Percentiles rank a stretch among this genome's conserved stretches.
Conservation (phyloP, 2,888 invertebrate genomes). For the Noctua pronuba region DNA sequence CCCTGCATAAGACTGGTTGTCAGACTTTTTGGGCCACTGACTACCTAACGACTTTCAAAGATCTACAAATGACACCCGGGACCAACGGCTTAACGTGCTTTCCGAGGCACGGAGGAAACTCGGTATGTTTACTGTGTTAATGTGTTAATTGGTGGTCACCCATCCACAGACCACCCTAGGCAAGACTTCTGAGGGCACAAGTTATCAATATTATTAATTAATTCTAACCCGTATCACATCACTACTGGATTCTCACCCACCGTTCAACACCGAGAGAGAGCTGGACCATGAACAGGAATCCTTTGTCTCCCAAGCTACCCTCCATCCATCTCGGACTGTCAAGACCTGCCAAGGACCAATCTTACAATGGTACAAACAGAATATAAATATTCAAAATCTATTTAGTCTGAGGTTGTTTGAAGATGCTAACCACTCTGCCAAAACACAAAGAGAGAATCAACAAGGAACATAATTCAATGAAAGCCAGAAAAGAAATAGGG, state of each 20-base stretch:
- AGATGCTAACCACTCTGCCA: neutral
- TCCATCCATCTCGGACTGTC: neutral
- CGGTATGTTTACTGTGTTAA: too few species aligned
- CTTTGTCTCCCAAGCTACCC: neutral
- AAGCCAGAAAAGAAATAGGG: slow-evolving; percentile 15
- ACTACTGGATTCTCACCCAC: neutral
- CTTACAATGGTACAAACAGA: neutral
- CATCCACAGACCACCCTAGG: too few species aligned
- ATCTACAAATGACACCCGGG: too few species aligned
- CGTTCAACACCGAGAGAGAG: neutral
- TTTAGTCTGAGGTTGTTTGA: neutral
- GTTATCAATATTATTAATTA: too few species aligned
- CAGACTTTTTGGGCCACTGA: too few species aligned
- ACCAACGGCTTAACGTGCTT: too few species aligned
- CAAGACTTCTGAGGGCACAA: too few species aligned
- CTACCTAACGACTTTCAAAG: too few species aligned
- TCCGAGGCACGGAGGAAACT: too few species aligned
- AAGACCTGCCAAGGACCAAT: neutral
- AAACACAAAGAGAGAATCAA: slow-evolving; percentile 2
- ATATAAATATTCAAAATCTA: neutral
- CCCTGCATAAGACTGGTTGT: too few species aligned
- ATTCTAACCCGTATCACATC: neutral
- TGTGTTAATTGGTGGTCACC: too few species aligned
- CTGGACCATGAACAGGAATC: neutral
- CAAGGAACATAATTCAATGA: neutral